These are phyloP conservation scores for Conus ventricosus DNA, from an alignment of 1,140 invertebrate genomes.

Conservation along the genomic window DNA sequence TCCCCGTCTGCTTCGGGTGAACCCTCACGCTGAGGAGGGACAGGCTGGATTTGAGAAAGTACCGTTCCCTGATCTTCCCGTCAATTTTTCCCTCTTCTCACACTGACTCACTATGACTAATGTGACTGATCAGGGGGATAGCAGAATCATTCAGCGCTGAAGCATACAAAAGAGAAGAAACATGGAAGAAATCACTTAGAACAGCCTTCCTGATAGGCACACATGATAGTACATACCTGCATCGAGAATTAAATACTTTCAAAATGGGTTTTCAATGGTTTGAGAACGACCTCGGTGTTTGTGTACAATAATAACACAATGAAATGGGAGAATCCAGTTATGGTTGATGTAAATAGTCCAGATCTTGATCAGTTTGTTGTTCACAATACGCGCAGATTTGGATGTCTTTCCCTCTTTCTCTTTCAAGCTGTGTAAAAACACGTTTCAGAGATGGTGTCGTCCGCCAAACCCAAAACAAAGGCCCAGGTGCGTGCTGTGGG, in stretches of 20 bases:
- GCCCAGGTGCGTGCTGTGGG: not conserved
- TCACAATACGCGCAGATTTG: too few relatives aligned
- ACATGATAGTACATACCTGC: slow-evolving; percentile 53
- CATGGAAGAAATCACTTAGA: slow-evolving; percentile 36
- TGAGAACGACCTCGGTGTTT: slow-evolving; percentile 29
- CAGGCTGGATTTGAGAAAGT: not conserved
- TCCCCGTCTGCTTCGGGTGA: not conserved
- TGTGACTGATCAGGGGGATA: slow-evolving; percentile 20
- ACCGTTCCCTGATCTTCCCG: not conserved
- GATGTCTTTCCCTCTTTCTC: not conserved
- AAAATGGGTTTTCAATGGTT: slow-evolving; percentile 12
- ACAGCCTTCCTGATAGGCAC: slow-evolving; percentile 44
- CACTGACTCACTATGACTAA: slow-evolving; percentile 36
- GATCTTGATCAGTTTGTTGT: too few relatives aligned
- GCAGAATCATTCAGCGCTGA: slow-evolving; percentile 51
- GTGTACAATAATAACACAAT: not conserved
- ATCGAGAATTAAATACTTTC: slow-evolving; percentile 41
- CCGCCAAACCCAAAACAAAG: not conserved
- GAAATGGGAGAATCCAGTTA: not conserved
- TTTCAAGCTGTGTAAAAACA: not conserved
- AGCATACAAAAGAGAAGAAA: slow-evolving; percentile 51
- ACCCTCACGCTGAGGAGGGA: not conserved
- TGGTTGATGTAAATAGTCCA: not conserved
- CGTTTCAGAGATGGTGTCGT: not conserved
- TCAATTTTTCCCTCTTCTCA: slow-evolving; percentile 20